Evolutionary conservation across 1,140 invertebrate species (phyloP).

Genomic region (Drosophila miranda): DNA sequence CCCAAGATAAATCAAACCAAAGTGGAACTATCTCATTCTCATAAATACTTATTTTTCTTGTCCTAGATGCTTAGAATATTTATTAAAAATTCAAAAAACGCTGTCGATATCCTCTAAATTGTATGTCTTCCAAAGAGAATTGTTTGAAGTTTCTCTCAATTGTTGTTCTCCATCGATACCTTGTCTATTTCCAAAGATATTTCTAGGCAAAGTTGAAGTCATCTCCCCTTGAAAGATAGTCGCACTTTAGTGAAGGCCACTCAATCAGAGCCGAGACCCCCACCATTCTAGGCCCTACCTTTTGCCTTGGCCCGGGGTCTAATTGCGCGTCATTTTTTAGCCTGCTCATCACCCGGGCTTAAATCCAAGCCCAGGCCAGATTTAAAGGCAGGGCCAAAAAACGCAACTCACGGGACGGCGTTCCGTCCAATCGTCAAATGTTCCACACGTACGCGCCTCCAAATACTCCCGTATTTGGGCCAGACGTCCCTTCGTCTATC

Average conservation of each 20-base stretch:
- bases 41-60: no score
- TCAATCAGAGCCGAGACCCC: constrained; percentile 30
- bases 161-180: no score
- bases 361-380: constrained; percentile 32
- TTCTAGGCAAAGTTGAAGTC: background rate
- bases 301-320: constrained; percentile 9
- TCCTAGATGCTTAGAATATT: no score
- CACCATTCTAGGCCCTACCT: background rate
- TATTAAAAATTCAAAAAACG: no score
- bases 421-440: constrained; percentile 50
- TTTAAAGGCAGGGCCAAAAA: constrained; percentile 49
- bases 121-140: no score
- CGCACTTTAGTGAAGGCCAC: constrained; percentile 12
- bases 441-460: constrained; percentile 53
- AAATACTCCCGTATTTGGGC: constrained; percentile 39
- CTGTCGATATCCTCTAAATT: background rate
- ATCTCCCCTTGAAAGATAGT: background rate
- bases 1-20: no score
- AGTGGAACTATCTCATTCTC: no score
- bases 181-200: no score
- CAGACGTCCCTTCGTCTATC: constrained; percentile 36
- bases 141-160: no score
- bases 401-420: constrained; percentile 50
- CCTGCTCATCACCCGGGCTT: constrained; percentile 33
- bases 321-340: constrained; percentile 40